Evolutionary conservation across 2,888 invertebrate species (phyloP).

Genomic region (Aquatica leii): DNA sequence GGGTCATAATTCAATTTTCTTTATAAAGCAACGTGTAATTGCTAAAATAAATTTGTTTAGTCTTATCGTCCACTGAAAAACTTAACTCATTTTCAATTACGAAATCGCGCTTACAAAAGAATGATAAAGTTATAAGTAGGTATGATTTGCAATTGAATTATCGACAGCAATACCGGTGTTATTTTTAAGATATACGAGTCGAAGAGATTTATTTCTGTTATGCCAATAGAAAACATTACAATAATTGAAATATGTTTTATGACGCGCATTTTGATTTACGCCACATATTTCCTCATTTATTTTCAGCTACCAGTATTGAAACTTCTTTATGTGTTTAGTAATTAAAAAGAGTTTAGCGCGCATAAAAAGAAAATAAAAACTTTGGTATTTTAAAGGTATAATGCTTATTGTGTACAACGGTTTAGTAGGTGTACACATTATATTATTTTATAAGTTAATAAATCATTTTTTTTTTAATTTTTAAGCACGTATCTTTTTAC

Average conservation of each 20-base stretch:
- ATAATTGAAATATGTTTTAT: slow-evolving; percentile 36
- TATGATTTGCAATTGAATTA: slow-evolving; percentile 17
- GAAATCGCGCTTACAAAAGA: background rate
- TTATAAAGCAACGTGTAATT: too few species aligned
- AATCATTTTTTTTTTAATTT: too few species aligned
- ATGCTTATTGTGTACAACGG: background rate
- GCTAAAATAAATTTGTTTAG: too few species aligned
- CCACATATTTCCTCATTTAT: slow-evolving; percentile 12
- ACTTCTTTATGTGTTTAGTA: slow-evolving; percentile 3
- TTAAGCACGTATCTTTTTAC: background rate
- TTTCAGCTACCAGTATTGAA: slow-evolving; percentile 6
- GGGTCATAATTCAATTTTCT: slow-evolving; percentile 4
- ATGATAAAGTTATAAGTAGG: background rate
- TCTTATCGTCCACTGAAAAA: too few species aligned
- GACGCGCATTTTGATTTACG: slow-evolving; percentile 25
- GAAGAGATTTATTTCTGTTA: slow-evolving; percentile 25
- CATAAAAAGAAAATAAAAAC: background rate
- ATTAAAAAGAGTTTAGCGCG: background rate
- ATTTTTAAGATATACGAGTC: slow-evolving; percentile 20
- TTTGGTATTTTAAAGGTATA: too few species aligned
- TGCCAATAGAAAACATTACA: slow-evolving; percentile 29
- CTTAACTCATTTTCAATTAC: background rate
- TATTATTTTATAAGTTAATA: background rate
- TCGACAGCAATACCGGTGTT: slow-evolving; percentile 24
- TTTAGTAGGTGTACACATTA: background rate